Evolutionary conservation across 2,113 vertebrate genomes (phyloP), one percentile per base, ranked within the genome.

Genomic region (Ictidomys tridecemlineatus): DNA sequence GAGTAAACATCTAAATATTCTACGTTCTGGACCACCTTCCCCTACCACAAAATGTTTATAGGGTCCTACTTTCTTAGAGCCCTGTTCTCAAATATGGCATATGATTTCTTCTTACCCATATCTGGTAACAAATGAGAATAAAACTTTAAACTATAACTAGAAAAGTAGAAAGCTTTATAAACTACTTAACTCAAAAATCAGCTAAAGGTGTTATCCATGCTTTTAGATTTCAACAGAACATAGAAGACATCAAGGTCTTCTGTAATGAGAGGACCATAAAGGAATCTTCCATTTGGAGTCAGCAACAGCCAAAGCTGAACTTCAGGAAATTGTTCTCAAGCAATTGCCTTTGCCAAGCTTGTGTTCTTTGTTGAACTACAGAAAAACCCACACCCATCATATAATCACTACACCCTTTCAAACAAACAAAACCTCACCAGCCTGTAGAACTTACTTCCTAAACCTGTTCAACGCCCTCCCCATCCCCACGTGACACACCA

Each of bases 361-460:
- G 53, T 26, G 70, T 24, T 92, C 70, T 93, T 85, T 88, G 73
- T 30, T 67, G 37, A 70, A 96, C 51, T 69, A 16, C 5, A 89
- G 45, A 91, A 83, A 94, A 96, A 94, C 7, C 34, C 86, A 88
- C 56, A 88, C 28, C 86, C 70, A 61, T 88, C 77, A 39, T 84
- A 86, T 70, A 73, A 96, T 93, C 85, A 96, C 53, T 96, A 85
- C 37, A 91, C 77, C 53, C 82, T 92, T 96, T 88, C 86, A 89
- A 88, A 93, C 82, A 96, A 98, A 97, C 67, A 97, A 92, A 95
- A 89, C 30, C 87, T 90, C 26, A 79, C 37, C 63, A 82, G 39
- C 39, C 76, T 70, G 58, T 88, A 87, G 39, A 78, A 90, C 32
- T 86, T 32, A 78, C 34, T 93, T 97, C 72, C 89, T 91, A 92